Conservation (phyloP, 2,888 invertebrate species). For the Myopa tessellatipennis region DNA sequence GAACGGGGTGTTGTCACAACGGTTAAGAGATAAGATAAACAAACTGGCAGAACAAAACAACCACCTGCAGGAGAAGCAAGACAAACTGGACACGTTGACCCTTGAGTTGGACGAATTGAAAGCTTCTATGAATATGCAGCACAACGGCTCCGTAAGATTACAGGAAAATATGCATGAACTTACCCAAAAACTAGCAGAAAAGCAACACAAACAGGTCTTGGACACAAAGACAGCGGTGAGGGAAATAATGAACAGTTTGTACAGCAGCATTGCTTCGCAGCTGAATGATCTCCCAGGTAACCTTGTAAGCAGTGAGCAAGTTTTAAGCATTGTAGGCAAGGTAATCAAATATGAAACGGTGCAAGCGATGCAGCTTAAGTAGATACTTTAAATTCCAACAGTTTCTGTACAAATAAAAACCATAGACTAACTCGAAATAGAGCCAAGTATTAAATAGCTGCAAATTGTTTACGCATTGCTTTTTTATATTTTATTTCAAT, state of each 20-base stretch:
- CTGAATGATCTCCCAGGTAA: conserved; percentile 44
- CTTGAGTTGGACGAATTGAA: conserved; percentile 36
- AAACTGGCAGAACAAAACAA: conserved; percentile 25
- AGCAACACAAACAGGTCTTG: neutral
- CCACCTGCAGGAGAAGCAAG: conserved; percentile 24
- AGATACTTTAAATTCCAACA: neutral
- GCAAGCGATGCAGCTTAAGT: conserved; percentile 48
- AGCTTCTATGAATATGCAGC: conserved; percentile 20
- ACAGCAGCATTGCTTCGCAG: conserved; percentile 49
- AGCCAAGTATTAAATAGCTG: neutral
- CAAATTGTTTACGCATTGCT: neutral
- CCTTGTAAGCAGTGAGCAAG: conserved; percentile 42
- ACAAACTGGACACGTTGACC: conserved; percentile 24
- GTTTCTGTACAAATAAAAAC: too few species aligned
- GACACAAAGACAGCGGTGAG: conserved; percentile 47
- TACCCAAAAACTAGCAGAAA: neutral
- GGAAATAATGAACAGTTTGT: conserved; percentile 59
- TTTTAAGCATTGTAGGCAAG: conserved; percentile 53
- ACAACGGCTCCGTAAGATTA: conserved; percentile 1
- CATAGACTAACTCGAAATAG: neutral
- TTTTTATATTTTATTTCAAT: neutral
- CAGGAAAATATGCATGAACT: conserved; percentile 23
- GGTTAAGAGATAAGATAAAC: conserved; percentile 16
- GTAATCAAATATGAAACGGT: conserved; percentile 56
- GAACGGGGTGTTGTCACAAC: conserved; percentile 21